Percentiles rank a stretch among this genome's conserved stretches.
Conservation (phyloP, 1,140 invertebrate genomes). For the Cyrtorhinus lividipennis region DNA sequence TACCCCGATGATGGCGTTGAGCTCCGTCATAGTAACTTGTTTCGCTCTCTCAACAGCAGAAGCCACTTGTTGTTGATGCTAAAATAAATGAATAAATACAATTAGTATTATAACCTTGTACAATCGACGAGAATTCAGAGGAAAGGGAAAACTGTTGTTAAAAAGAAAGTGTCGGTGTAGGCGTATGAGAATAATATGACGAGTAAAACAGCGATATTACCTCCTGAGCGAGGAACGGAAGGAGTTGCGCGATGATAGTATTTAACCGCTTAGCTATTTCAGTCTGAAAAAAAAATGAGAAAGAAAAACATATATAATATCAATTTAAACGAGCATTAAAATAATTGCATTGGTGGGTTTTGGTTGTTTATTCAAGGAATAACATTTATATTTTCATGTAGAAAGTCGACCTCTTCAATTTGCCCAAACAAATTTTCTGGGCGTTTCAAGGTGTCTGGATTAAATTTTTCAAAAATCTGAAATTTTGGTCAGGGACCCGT, state of each 20-base stretch:
- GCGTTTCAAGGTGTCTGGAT: too few species aligned
- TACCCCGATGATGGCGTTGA: slow-evolving; percentile 79
- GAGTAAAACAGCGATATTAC: too few species aligned
- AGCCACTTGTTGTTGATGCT: slow-evolving; percentile 87
- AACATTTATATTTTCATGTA: too few species aligned
- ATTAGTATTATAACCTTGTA: neutral
- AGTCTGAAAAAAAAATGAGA: slow-evolving; percentile 43
- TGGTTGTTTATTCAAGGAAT: too few species aligned
- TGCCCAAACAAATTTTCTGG: too few species aligned
- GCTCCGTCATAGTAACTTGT: slow-evolving; percentile 87
- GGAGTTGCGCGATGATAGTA: slow-evolving; percentile 76
- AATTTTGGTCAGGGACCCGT: too few species aligned
- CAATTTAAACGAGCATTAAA: too few species aligned
- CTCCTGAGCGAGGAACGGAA: slow-evolving; percentile 83
- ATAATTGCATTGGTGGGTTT: too few species aligned
- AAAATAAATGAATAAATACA: slow-evolving; percentile 19
- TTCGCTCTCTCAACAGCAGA: slow-evolving; percentile 86
- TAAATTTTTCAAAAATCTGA: too few species aligned
- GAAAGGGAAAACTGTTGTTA: slow-evolving; percentile 10
- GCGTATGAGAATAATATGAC: too few species aligned
- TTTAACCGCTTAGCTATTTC: slow-evolving; percentile 88
- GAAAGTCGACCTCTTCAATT: too few species aligned
- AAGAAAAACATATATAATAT: too few species aligned
- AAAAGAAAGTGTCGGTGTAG: neutral
- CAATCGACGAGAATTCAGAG: slow-evolving; percentile 20